phyloP scores from a whole-genome alignment of 2,888 invertebrate genomes.

The Cantharis rufa region DNA sequence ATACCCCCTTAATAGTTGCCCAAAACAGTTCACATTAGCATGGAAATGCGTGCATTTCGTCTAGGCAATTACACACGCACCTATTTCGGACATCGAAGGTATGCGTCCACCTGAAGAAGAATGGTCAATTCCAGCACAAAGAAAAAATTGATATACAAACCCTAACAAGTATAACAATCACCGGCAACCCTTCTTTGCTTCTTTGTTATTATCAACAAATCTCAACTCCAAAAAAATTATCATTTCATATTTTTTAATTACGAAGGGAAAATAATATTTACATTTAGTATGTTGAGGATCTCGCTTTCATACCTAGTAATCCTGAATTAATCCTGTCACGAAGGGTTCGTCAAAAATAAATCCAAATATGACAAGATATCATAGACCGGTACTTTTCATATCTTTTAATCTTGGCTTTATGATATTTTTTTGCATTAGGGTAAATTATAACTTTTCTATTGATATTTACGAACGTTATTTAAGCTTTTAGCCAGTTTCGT shows the following conservation, averaged over 20 bases:
- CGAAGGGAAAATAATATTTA: background rate
- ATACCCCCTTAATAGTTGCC: constrained; percentile 20
- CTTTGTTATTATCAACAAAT: background rate
- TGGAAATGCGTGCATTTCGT: constrained; percentile 18
- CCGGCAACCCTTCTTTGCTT: background rate
- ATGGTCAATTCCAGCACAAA: background rate
- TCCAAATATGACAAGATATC: constrained; percentile 6
- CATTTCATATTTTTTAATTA: background rate
- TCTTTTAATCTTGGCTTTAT: constrained; percentile 9
- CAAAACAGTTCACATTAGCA: constrained; percentile 21
- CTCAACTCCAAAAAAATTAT: background rate
- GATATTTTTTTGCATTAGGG: background rate
- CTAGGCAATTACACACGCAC: constrained; percentile 19
- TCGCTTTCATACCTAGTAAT: background rate
- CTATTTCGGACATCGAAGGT: constrained; percentile 9
- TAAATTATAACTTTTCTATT: constrained; percentile 11
- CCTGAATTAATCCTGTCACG: constrained; percentile 6
- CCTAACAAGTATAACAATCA: background rate
- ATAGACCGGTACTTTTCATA: constrained; percentile 13
- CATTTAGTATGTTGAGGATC: background rate
- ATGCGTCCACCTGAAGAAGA: constrained; percentile 10
- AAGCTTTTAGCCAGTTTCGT: background rate
- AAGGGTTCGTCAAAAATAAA: constrained; percentile 13
- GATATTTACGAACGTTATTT: constrained; percentile 3
- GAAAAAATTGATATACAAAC: background rate